Percentiles rank a stretch among this genome's conserved stretches.
Evolutionary conservation across 2,113 vertebrate species (phyloP).

Genomic region (Desmodus rotundus): DNA sequence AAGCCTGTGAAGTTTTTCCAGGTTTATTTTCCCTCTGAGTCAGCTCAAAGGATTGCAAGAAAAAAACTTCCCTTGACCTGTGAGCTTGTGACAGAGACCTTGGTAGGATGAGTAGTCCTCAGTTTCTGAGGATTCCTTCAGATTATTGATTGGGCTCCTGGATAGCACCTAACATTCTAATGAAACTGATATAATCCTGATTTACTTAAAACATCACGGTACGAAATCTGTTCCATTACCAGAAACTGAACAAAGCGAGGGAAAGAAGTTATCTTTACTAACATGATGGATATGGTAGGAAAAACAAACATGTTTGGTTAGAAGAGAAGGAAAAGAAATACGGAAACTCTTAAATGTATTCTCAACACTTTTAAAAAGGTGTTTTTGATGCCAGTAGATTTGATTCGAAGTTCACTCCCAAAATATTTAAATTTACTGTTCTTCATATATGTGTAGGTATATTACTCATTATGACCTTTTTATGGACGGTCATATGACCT

Average conservation of each 20-base stretch:
- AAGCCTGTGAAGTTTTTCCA: not conserved
- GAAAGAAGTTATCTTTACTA: not conserved
- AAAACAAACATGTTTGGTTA: not conserved
- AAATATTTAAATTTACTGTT: not conserved
- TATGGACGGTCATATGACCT: not conserved
- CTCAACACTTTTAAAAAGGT: not conserved
- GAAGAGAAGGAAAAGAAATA: not conserved
- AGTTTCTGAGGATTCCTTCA: not conserved
- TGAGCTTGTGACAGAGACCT: not conserved
- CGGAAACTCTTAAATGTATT: not conserved
- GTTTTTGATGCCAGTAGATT: not conserved
- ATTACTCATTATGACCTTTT: not conserved
- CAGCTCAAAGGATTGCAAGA: not conserved
- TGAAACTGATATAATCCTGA: not conserved
- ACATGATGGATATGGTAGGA: not conserved
- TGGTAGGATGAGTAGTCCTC: not conserved
- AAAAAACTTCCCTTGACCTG: not conserved
- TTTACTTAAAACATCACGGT: not conserved
- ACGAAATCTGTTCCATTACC: not conserved
- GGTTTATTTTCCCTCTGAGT: not conserved
- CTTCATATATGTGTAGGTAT: not conserved
- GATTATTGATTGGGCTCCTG: not conserved
- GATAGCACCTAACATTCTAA: not conserved
- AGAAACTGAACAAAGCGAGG: not conserved
- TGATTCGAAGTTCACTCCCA: not conserved